Evolutionary conservation across 2,888 invertebrate species (phyloP).

Genomic region (Caenorhabditis sp.): DNA sequence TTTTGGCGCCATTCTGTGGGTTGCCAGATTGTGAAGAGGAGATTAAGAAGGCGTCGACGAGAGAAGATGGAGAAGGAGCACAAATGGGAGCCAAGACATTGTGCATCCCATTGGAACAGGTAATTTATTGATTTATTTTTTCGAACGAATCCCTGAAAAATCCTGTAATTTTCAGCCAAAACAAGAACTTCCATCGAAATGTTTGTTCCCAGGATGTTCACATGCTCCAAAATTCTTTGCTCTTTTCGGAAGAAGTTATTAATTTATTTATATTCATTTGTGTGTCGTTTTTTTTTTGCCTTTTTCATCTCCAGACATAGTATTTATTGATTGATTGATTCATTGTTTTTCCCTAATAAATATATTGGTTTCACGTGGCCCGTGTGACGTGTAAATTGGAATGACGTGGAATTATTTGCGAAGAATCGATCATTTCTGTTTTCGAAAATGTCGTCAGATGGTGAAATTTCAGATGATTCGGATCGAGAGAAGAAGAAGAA

Average conservation of each 20-base stretch:
- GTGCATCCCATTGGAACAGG: conserved; percentile 94
- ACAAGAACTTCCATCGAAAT: conserved; percentile 75
- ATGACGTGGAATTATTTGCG: background rate
- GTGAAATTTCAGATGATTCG: conserved; percentile 2
- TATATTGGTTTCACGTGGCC: background rate
- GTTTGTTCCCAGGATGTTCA: conserved; percentile 86
- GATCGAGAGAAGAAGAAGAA: background rate
- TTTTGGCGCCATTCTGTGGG: conserved; percentile 93
- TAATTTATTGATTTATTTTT: conserved; percentile 70
- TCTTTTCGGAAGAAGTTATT: conserved; percentile 95
- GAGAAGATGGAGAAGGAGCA: conserved; percentile 57
- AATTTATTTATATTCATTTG: conserved; percentile 68
- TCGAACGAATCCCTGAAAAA: background rate
- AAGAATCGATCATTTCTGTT: background rate
- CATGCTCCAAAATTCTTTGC: conserved; percentile 85
- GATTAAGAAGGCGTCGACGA: conserved; percentile 84
- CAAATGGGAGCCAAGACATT: conserved; percentile 95
- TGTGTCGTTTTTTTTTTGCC: background rate
- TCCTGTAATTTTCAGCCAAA: conserved; percentile 43
- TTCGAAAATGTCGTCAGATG: background rate
- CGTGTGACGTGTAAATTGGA: background rate
- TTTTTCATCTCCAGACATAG: background rate
- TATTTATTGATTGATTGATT: background rate
- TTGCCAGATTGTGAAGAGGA: conserved; percentile 87
- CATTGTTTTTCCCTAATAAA: background rate